Conservation (phyloP, 2,888 invertebrate species). For the Archips crataeganus region DNA sequence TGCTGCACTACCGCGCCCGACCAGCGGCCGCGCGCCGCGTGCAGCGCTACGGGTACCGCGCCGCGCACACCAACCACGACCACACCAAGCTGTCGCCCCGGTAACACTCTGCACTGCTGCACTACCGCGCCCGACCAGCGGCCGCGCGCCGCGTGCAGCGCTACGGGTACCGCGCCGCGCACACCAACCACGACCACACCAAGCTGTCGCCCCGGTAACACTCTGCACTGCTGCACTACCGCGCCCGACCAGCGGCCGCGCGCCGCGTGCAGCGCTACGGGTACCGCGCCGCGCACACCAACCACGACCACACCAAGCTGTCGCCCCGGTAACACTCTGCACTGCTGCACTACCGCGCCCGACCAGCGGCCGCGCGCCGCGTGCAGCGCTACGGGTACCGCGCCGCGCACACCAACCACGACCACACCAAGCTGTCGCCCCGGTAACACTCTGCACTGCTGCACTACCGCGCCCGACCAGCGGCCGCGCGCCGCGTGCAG, state of each 20-base stretch:
- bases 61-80: slow-evolving; percentile 89
- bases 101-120: too few relatives aligned
- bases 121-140: slow-evolving; percentile 95
- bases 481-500: slow-evolving; percentile 96
- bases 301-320: slow-evolving; percentile 73
- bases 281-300: slow-evolving; percentile 95
- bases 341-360: slow-evolving; percentile 87
- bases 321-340: slow-evolving; percentile 55
- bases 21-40: slow-evolving; percentile 96
- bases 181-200: slow-evolving; percentile 78
- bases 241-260: slow-evolving; percentile 78
- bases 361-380: slow-evolving; percentile 93
- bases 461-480: slow-evolving; percentile 89
- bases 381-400: slow-evolving; percentile 97
- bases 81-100: slow-evolving; percentile 68
- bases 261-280: slow-evolving; percentile 97
- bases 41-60: slow-evolving; percentile 97
- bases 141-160: slow-evolving; percentile 96
- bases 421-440: slow-evolving; percentile 71
- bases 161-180: slow-evolving; percentile 97
- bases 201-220: slow-evolving; percentile 64
- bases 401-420: slow-evolving; percentile 92
- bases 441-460: slow-evolving; percentile 80
- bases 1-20: slow-evolving; percentile 89
- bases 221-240: slow-evolving; percentile 89